Conservation (phyloP, 2,113 vertebrate genomes). For the Muntiacus reevesi region DNA sequence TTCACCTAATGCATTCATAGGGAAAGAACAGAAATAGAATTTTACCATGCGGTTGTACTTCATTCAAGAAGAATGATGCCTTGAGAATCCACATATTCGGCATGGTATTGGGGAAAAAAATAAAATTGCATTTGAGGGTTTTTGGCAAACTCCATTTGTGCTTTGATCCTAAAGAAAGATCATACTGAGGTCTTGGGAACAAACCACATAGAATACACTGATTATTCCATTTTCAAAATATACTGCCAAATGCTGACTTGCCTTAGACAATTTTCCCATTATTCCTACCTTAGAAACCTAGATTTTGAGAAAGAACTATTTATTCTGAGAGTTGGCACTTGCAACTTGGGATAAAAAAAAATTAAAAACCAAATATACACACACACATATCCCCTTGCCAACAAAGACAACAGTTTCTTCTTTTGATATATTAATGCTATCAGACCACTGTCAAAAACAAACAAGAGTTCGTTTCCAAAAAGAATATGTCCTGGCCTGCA, state of each 20-base stretch:
- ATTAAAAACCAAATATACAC: neutral
- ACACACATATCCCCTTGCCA: neutral
- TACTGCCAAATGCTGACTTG: constrained; percentile 27
- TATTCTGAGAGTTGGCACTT: constrained; percentile 18
- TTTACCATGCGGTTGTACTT: constrained; percentile 21
- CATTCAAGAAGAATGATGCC: constrained; percentile 30
- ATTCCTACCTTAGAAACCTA: neutral
- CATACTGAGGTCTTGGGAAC: constrained; percentile 23
- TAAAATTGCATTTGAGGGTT: constrained; percentile 39
- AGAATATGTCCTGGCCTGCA: constrained; percentile 4
- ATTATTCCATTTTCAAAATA: constrained; percentile 33
- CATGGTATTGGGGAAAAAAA: neutral
- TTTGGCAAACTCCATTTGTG: constrained; percentile 41
- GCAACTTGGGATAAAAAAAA: constrained; percentile 13
- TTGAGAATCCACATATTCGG: constrained; percentile 20
- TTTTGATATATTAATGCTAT: constrained; percentile 29
- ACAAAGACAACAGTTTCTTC: neutral
- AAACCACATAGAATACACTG: constrained; percentile 10
- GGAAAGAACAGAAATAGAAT: constrained; percentile 35
- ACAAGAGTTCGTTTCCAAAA: constrained; percentile 41
- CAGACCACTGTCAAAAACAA: constrained; percentile 32
- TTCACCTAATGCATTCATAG: constrained; percentile 2
- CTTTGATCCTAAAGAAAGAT: constrained; percentile 48
- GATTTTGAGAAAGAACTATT: neutral
- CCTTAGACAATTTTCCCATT: constrained; percentile 11